Evolutionary conservation across 1,140 invertebrate species (phyloP).

Genomic region (Pristionchus pacificus): DNA sequence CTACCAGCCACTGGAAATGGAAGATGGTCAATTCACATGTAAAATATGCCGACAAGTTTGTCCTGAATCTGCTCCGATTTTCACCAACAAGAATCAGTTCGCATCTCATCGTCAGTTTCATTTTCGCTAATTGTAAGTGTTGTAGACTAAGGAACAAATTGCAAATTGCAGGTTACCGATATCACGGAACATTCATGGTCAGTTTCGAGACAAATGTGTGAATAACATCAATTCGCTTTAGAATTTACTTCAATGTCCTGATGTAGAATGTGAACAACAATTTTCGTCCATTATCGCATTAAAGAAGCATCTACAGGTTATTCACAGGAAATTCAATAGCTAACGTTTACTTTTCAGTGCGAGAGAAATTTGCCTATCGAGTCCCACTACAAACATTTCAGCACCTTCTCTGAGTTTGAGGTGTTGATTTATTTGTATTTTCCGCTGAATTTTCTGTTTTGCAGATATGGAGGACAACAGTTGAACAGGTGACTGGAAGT

Average conservation of each 20-base stretch:
- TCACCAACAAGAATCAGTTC: no score
- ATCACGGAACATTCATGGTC: background rate
- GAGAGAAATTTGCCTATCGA: background rate
- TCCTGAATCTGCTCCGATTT: background rate
- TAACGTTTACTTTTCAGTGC: background rate
- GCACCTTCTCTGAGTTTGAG: background rate
- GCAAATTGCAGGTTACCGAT: background rate
- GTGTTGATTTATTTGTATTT: background rate
- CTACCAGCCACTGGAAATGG: background rate
- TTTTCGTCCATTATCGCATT: background rate
- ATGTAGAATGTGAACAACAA: background rate
- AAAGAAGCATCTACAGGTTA: background rate
- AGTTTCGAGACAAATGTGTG: background rate
- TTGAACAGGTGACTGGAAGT: background rate
- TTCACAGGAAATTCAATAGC: background rate
- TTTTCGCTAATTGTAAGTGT: no score
- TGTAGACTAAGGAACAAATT: no score
- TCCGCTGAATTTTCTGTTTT: background rate
- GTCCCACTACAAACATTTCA: background rate
- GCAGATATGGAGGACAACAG: background rate
- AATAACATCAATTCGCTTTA: background rate
- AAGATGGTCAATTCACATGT: background rate
- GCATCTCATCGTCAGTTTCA: no score
- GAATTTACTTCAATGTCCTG: background rate
- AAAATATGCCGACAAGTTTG: background rate